These are phyloP conservation scores for Callopanchax toddi DNA, from an alignment of 2,113 vertebrate genomes.

Conservation along the genomic window DNA sequence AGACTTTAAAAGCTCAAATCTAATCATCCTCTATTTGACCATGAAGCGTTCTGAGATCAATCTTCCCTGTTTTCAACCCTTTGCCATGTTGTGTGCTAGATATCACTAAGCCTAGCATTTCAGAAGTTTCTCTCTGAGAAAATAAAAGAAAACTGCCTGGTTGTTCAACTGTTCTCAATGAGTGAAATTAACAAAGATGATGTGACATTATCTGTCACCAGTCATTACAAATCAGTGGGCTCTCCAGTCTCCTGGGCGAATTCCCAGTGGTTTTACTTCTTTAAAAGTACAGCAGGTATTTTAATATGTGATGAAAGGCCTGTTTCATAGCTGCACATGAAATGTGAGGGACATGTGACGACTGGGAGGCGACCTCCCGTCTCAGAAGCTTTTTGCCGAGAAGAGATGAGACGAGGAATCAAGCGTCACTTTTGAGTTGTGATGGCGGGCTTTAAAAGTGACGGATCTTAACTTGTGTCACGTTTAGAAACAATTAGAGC, in stretches of 20 bases:
- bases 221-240: slow-evolving; percentile 75
- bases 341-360: slow-evolving; percentile 76
- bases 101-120: slow-evolving; percentile 66
- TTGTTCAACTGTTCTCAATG: slow-evolving; percentile 70
- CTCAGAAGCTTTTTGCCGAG: slow-evolving; percentile 51
- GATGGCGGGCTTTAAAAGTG: slow-evolving; percentile 62
- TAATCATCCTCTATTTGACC: slow-evolving; percentile 48
- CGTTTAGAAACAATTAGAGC: slow-evolving; percentile 78
- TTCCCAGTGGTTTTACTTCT: slow-evolving; percentile 76
- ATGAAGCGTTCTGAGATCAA: slow-evolving; percentile 58
- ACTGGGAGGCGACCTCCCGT: slow-evolving; percentile 57
- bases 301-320: slow-evolving; percentile 75
- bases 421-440: slow-evolving; percentile 64
- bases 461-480: slow-evolving; percentile 75
- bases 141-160: slow-evolving; percentile 33
- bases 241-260: slow-evolving; percentile 49
- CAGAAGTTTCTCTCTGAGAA: slow-evolving; percentile 45
- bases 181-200: slow-evolving; percentile 81
- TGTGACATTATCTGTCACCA: slow-evolving; percentile 77
- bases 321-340: slow-evolving; percentile 51
- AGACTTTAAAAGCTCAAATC: slow-evolving; percentile 37
- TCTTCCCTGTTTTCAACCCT: slow-evolving; percentile 6
- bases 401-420: slow-evolving; percentile 51
- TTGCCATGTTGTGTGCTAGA: slow-evolving; percentile 58
- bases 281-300: slow-evolving; percentile 80